Percentiles rank a stretch among this genome's conserved stretches.
phyloP scores from a whole-genome alignment of 2,888 invertebrate species.

The Macropis europaea region DNA sequence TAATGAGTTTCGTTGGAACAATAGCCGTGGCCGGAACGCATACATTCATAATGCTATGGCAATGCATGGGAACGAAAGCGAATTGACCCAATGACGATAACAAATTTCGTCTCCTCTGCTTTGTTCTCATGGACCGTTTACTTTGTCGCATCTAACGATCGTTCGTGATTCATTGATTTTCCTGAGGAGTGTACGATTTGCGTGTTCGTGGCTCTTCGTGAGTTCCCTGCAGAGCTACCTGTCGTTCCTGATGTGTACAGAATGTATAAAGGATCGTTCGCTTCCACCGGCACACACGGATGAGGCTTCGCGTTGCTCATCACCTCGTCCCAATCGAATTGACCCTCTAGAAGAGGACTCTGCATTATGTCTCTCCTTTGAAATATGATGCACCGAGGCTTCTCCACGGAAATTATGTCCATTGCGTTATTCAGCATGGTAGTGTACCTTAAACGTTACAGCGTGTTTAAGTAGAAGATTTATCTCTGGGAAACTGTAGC shows the following conservation, averaged over 20 bases:
- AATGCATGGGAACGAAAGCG: too few relatives aligned
- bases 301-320: constrained; percentile 84
- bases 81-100: too few relatives aligned
- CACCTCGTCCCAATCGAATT: constrained; percentile 90
- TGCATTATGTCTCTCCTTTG: constrained; percentile 87
- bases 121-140: too few relatives aligned
- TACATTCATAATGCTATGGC: too few relatives aligned
- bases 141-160: too few relatives aligned
- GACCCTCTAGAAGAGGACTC: constrained; percentile 84
- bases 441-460: constrained; percentile 83
- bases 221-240: constrained; percentile 82
- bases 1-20: constrained; percentile 27
- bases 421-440: constrained; percentile 91
- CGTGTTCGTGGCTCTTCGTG: too few relatives aligned
- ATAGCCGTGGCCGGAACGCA: too few relatives aligned
- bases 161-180: too few relatives aligned
- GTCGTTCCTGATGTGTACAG: constrained; percentile 96
- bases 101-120: too few relatives aligned
- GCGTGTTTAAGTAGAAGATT: background rate
- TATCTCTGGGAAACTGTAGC: too few relatives aligned
- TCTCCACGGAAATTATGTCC: constrained; percentile 84
- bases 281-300: constrained; percentile 91
- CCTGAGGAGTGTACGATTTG: too few relatives aligned
- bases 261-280: constrained; percentile 94
- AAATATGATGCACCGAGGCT: constrained; percentile 91